Evolutionary conservation across 2,888 invertebrate genomes (phyloP).

Genomic region (Flabesymbios commensalis): DNA sequence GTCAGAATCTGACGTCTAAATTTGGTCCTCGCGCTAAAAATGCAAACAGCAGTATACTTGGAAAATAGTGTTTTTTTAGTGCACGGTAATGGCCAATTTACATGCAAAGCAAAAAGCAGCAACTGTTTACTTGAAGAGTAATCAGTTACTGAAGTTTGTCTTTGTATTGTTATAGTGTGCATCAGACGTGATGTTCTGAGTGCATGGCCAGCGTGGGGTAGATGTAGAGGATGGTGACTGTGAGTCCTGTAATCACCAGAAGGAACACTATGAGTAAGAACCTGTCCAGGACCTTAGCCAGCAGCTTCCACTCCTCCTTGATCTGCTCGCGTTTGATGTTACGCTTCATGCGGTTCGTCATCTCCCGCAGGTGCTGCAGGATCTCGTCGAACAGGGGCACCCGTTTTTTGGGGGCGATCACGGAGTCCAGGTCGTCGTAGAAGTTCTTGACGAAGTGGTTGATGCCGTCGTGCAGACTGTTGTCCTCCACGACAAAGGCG

Average conservation of each 20-base stretch:
- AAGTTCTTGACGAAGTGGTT: background rate
- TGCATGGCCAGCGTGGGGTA: slow-evolving; percentile 19
- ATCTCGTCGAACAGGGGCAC: slow-evolving; percentile 25
- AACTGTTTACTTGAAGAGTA: too few relatives aligned
- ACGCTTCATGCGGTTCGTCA: slow-evolving; percentile 27
- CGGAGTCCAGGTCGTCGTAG: slow-evolving; percentile 6
- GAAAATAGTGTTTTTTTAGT: too few relatives aligned
- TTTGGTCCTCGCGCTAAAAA: too few relatives aligned
- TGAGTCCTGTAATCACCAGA: slow-evolving; percentile 25
- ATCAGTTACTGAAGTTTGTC: too few relatives aligned
- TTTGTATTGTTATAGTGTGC: too few relatives aligned
- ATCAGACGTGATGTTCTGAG: too few relatives aligned
- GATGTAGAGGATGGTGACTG: slow-evolving; percentile 29
- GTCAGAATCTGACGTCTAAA: too few relatives aligned
- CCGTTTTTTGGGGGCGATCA: background rate
- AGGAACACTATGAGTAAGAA: slow-evolving; percentile 31
- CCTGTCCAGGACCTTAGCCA: slow-evolving; percentile 32
- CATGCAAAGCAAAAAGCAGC: too few relatives aligned
- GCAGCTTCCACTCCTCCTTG: slow-evolving; percentile 33
- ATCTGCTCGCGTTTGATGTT: slow-evolving; percentile 28
- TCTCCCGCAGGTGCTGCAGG: slow-evolving; percentile 30
- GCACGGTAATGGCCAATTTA: too few relatives aligned
- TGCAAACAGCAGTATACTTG: too few relatives aligned
- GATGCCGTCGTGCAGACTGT: slow-evolving; percentile 2
- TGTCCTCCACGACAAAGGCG: background rate